These are phyloP conservation scores for Sebastes taczanowskii DNA, from an alignment of 2,797 vertebrate genomes.

Conservation along the genomic window DNA sequence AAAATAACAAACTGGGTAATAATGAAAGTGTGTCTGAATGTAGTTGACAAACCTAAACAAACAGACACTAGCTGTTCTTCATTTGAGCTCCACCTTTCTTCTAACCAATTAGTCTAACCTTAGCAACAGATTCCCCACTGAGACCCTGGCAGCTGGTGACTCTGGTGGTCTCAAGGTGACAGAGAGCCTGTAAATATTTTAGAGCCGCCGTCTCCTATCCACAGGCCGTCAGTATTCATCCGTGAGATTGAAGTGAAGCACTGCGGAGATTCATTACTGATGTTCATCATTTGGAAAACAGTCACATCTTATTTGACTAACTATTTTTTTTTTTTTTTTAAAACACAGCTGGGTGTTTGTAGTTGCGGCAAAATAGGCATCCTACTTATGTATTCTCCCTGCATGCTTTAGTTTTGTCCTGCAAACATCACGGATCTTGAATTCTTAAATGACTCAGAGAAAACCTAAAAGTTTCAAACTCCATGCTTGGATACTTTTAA, in stretches of 20 bases:
- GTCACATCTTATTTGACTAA: neutral
- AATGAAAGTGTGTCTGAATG: neutral
- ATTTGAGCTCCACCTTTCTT: neutral
- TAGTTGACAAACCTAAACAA: neutral
- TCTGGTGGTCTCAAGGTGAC: constrained; percentile 20
- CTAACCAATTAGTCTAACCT: neutral
- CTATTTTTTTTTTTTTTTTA: neutral
- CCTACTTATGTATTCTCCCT: neutral
- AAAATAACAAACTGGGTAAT: neutral
- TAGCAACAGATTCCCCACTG: constrained; percentile 12
- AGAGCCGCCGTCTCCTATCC: constrained; percentile 29
- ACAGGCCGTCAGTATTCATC: constrained; percentile 21
- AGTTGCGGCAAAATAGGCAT: neutral
- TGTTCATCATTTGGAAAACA: constrained; percentile 1
- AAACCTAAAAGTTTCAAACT: neutral
- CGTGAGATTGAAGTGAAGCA: neutral
- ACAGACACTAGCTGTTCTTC: neutral
- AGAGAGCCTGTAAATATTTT: constrained; percentile 66
- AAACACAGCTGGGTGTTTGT: neutral
- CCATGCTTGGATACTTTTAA: neutral
- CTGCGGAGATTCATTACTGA: constrained; percentile 12
- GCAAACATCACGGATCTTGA: neutral
- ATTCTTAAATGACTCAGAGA: neutral
- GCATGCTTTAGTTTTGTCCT: neutral
- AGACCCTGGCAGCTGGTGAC: constrained; percentile 15